phyloP scores from a whole-genome alignment of 2,888 invertebrate species.

The Leptopilina syphax region DNA sequence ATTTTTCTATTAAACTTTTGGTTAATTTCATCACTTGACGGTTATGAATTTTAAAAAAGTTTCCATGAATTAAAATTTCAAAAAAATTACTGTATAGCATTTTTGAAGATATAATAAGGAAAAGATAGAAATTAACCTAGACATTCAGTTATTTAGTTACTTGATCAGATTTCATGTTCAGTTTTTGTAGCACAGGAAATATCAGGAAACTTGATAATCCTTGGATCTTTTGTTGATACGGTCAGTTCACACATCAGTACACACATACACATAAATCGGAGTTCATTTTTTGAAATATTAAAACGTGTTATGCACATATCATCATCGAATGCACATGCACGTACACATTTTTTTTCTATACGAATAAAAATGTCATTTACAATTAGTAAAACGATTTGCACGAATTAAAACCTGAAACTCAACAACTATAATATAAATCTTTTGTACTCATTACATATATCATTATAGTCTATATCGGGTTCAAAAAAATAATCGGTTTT shows the following conservation, averaged over 20 bases:
- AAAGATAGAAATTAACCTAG: background rate
- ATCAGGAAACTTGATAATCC: constrained; percentile 19
- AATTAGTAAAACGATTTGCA: constrained; percentile 29
- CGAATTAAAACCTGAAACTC: constrained; percentile 30
- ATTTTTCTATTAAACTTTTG: too few relatives aligned
- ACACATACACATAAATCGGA: background rate
- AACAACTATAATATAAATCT: constrained; percentile 1
- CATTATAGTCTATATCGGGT: constrained; percentile 12
- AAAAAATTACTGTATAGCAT: too few relatives aligned
- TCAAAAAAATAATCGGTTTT: background rate
- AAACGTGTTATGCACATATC: constrained; percentile 30
- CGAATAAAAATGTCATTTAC: constrained; percentile 10
- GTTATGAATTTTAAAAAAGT: too few relatives aligned
- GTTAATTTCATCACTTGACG: too few relatives aligned
- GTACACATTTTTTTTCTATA: constrained; percentile 3
- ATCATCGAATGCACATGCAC: constrained; percentile 35
- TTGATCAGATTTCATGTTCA: constrained; percentile 8
- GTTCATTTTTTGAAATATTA: background rate
- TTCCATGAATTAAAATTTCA: too few relatives aligned
- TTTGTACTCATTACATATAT: constrained; percentile 30
- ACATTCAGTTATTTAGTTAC: constrained; percentile 1
- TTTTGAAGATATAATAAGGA: too few relatives aligned
- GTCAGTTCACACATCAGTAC: constrained; percentile 26
- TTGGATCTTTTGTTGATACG: constrained; percentile 21
- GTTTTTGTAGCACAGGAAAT: constrained; percentile 4